Evolutionary conservation across 2,797 vertebrate genomes (phyloP).

Genomic region (Microctenopoma lineatum): DNA sequence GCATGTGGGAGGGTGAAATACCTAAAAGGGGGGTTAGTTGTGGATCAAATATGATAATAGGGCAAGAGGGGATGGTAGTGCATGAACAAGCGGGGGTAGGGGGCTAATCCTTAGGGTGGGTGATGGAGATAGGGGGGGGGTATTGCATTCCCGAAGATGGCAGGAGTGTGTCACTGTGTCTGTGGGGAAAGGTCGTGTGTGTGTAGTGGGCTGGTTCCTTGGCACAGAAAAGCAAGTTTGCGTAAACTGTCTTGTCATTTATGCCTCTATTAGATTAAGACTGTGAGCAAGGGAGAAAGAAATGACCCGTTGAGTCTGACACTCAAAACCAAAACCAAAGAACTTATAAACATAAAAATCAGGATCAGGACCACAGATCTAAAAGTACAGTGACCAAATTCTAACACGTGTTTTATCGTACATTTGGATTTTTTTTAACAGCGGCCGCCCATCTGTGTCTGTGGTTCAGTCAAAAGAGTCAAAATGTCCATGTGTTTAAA

Average conservation of each 20-base stretch:
- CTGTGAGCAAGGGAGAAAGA: background rate
- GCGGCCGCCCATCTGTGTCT: background rate
- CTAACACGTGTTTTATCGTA: background rate
- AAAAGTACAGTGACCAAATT: background rate
- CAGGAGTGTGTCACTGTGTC: slow-evolving; percentile 29
- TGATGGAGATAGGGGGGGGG: slow-evolving; percentile 42
- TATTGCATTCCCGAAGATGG: slow-evolving; percentile 61
- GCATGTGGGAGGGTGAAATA: slow-evolving; percentile 81
- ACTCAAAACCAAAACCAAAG: no score
- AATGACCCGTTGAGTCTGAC: background rate
- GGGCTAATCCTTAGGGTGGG: slow-evolving; percentile 78
- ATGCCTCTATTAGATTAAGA: background rate
- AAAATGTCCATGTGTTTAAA: background rate
- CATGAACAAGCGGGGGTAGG: slow-evolving; percentile 57
- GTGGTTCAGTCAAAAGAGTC: background rate
- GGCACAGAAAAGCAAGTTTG: slow-evolving; percentile 32
- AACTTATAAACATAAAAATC: background rate
- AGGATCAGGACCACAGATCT: background rate
- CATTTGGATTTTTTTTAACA: background rate
- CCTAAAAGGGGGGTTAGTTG: slow-evolving; percentile 53
- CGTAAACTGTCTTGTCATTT: slow-evolving; percentile 2
- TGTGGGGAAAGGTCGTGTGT: background rate
- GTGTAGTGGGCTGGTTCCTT: slow-evolving; percentile 30
- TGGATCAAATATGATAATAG: slow-evolving; percentile 83
- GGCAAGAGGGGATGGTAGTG: slow-evolving; percentile 74